Base-by-base conservation (phyloP, 2,113 vertebrate species). In the Ochotona curzoniae region DNA sequence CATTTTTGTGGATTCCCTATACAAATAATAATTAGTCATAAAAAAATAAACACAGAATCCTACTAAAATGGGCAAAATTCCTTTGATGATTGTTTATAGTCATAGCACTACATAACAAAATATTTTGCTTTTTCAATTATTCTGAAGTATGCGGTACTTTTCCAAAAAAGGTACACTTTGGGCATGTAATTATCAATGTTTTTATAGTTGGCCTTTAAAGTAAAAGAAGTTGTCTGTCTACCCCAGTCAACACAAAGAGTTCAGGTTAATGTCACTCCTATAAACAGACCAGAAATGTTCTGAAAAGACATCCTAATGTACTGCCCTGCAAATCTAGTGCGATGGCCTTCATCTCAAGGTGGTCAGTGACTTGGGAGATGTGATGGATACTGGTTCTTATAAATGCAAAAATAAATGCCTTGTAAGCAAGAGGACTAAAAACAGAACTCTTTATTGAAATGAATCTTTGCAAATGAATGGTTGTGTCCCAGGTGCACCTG, bases 121-220 rank as follows among this genome's bases (percentile, higher is more conserved):
- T 51, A 83, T 74, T 95, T 90, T 35, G 47, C 47, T 85, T 82
- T 69, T 54, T 81, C 81, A 75, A 67, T 90, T 79, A 51, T 13
- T 83, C 7, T 91, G 1, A n/a, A 67, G 9, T 73, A 28, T 30
- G 14, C 15, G 7, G 20, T 93, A 71, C 32, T 74, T 88, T 78
- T 54, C 44, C 15, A 32, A 60, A 93, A 71, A 60, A 61, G 8
- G 8, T 35, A 9, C 8, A 54, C 51, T 60, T 66, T 54, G 35
- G 26, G 11, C 38, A 49, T 54, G n/a, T 75, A 23, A 63, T 32
- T 44, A 76, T 51, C 13, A 66, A 1, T 61, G 8, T 78, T 81
- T 28, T 80, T 86, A 5, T 83, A 83, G 91, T 80, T 91, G 89
- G 86, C 11, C 73, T 93, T 83, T 86, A 90, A 64, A 54, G 25